Conservation (phyloP, 1,140 invertebrate species). For the Eubasilissa regina region DNA sequence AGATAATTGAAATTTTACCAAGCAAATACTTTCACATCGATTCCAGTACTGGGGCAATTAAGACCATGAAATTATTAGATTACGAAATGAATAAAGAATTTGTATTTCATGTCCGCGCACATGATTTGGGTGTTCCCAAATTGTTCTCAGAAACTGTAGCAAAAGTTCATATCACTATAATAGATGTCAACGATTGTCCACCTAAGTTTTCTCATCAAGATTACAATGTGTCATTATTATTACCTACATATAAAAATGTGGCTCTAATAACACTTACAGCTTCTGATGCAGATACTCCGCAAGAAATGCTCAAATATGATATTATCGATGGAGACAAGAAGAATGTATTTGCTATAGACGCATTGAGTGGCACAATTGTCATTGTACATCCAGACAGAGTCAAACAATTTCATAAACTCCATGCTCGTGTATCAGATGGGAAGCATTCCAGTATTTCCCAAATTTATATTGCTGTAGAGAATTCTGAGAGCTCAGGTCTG, state of each 20-base stretch:
- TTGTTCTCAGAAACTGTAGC: constrained; percentile 81
- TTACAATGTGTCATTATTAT: constrained; percentile 82
- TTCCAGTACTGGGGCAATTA: constrained; percentile 87
- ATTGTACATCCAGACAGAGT: constrained; percentile 62
- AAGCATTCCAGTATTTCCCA: constrained; percentile 77
- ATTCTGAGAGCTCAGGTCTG: constrained; percentile 80
- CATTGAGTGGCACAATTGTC: constrained; percentile 80
- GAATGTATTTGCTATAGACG: constrained; percentile 84
- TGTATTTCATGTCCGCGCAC: constrained; percentile 80
- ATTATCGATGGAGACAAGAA: constrained; percentile 85
- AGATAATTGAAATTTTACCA: constrained; percentile 83
- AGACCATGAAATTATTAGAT: constrained; percentile 82
- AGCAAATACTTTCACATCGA: constrained; percentile 86
- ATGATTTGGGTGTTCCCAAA: constrained; percentile 84
- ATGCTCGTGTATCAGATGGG: constrained; percentile 80
- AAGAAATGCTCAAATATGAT: constrained; percentile 77
- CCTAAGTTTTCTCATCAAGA: constrained; percentile 79
- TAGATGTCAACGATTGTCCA: constrained; percentile 87
- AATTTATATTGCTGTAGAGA: constrained; percentile 76
- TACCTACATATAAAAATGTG: constrained; percentile 84
- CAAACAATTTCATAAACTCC: constrained; percentile 72
- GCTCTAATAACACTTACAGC: constrained; percentile 79
- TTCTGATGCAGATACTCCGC: constrained; percentile 79
- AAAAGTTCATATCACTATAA: constrained; percentile 78
- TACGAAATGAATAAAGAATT: constrained; percentile 81